Conservation (phyloP, 2,113 vertebrate species). For the Mellivora capensis region DNA sequence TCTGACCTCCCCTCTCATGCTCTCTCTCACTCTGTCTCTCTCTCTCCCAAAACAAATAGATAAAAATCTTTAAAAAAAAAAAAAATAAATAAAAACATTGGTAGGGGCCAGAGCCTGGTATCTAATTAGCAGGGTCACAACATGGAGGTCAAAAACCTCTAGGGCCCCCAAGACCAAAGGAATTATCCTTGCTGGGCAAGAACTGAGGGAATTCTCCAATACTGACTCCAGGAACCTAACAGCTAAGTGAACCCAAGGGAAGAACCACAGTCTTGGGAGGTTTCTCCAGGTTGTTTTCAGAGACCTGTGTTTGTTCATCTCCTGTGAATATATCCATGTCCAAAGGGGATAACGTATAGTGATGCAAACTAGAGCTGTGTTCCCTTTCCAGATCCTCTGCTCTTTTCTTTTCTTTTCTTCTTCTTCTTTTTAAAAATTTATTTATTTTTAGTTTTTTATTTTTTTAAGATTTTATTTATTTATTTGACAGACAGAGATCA, state of each 20-base stretch:
- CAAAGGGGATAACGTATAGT: conserved; percentile 6
- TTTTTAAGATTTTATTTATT: too few species aligned
- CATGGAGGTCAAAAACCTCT: conserved; percentile 2
- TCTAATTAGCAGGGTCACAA: conserved; percentile 15
- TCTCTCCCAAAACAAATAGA: too few species aligned
- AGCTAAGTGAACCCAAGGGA: conserved; percentile 55
- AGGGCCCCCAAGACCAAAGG: conserved; percentile 33
- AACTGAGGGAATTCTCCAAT: conserved; percentile 33
- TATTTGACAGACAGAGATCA: too few species aligned
- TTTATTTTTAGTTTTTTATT: too few species aligned
- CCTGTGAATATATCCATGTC: neutral
- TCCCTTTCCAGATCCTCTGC: neutral
- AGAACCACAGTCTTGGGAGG: neutral
- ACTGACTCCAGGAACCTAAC: neutral
- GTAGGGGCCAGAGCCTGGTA: neutral
- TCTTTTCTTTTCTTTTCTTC: neutral
- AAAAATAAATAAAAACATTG: neutral
- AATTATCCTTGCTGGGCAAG: conserved; percentile 31
- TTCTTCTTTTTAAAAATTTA: neutral
- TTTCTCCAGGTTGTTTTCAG: conserved; percentile 54
- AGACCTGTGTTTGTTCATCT: conserved; percentile 32
- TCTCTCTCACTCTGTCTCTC: too few species aligned
- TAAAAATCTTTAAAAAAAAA: too few species aligned
- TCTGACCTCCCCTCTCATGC: too few species aligned
- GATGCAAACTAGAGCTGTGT: neutral